Evolutionary conservation across 2,797 vertebrate genomes (phyloP).

Genomic region (Crocodylus rhombifer): DNA sequence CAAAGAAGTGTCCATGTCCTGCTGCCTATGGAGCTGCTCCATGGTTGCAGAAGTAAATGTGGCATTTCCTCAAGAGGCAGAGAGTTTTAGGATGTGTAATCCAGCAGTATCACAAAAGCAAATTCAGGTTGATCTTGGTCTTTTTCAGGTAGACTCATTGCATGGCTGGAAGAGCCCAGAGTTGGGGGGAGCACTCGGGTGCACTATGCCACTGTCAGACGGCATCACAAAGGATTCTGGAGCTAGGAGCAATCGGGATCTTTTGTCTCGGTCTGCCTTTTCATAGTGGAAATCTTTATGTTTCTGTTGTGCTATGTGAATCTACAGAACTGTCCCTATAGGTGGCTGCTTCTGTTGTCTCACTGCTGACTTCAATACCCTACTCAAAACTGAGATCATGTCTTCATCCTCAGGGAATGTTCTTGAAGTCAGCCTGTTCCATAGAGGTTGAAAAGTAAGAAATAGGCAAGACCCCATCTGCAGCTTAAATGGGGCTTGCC

Average conservation of each 20-base stretch:
- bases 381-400: neutral
- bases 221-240: neutral
- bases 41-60: neutral
- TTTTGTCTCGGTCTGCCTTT: neutral
- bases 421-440: neutral
- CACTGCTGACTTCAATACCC: neutral
- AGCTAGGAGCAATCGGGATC: neutral
- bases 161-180: neutral
- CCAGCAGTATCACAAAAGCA: neutral
- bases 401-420: neutral
- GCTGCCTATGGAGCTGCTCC: neutral
- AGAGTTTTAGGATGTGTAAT: neutral
- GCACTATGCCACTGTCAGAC: neutral
- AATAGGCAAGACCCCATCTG: neutral
- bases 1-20: neutral
- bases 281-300: neutral
- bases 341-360: neutral
- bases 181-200: neutral
- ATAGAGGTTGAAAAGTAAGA: neutral
- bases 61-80: neutral
- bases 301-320: neutral
- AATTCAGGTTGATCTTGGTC: neutral
- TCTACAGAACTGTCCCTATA: neutral
- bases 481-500: neutral
- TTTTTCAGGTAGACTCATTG: neutral